Evolutionary conservation across 2,888 invertebrate genomes (phyloP).

Genomic region (Rhorus exstirpatorius): DNA sequence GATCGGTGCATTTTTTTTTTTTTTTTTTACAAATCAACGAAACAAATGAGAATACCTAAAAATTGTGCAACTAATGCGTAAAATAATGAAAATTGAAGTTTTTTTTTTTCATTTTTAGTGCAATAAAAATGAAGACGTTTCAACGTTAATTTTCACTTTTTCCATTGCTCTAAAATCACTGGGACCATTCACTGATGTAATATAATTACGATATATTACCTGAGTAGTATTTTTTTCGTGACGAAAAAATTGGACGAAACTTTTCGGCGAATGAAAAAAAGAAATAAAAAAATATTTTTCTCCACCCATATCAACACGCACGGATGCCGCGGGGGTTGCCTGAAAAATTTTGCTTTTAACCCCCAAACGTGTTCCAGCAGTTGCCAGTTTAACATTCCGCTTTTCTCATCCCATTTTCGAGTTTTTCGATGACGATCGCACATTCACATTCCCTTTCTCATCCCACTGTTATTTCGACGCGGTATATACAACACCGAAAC

Average conservation of each 20-base stretch:
- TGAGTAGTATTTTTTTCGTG: no score
- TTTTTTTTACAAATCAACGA: no score
- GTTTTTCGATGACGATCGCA: slow-evolving; percentile 24
- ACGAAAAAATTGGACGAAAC: neutral
- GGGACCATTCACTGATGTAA: no score
- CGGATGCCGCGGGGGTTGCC: no score
- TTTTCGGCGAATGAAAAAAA: neutral
- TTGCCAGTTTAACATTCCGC: neutral
- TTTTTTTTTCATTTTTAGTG: neutral
- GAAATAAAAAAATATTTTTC: no score
- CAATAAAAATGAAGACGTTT: neutral
- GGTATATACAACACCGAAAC: neutral
- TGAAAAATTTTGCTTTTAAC: no score
- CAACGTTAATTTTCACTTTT: neutral
- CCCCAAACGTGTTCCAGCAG: no score
- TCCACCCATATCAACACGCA: no score
- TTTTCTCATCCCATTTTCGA: slow-evolving; percentile 55
- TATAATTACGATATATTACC: no score
- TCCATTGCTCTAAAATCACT: no score
- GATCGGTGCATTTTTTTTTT: no score
- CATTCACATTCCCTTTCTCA: slow-evolving; percentile 10
- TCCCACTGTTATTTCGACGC: slow-evolving; percentile 1
- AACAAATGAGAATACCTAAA: neutral
- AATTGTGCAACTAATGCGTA: neutral
- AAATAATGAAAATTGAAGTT: no score